phyloP scores from a whole-genome alignment of 2,797 vertebrate genomes.

The Rhynchotus rufescens region DNA sequence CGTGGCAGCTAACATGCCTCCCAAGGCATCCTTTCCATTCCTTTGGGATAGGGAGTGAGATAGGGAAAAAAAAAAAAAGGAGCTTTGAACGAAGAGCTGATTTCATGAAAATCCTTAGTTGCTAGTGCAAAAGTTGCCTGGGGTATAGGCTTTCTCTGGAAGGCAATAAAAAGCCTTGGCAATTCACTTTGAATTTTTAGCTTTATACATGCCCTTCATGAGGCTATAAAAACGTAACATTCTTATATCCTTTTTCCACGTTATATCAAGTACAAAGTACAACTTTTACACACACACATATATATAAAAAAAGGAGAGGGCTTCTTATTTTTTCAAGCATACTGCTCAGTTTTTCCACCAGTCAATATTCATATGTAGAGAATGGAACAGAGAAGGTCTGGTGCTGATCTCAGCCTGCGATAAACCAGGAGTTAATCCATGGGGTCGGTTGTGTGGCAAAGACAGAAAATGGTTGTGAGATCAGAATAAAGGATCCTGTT shows the following conservation, averaged over 20 bases:
- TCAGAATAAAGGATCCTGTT: slow-evolving; percentile 47
- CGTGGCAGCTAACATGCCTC: rapidly evolving
- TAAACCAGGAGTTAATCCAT: slow-evolving; percentile 18
- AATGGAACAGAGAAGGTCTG: neutral
- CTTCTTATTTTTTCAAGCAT: neutral
- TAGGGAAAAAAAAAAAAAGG: slow-evolving; percentile 42
- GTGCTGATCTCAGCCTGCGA: neutral
- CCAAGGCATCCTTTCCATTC: neutral
- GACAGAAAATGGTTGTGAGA: slow-evolving; percentile 25
- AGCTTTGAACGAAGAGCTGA: neutral
- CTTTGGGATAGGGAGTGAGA: neutral
- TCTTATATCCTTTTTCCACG: neutral
- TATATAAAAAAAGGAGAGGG: neutral
- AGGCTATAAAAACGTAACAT: neutral
- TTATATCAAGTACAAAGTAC: neutral
- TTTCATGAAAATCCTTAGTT: neutral
- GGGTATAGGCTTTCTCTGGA: neutral
- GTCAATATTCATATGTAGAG: neutral
- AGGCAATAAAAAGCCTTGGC: neutral
- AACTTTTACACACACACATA: neutral
- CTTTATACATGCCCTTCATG: neutral
- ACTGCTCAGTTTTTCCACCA: neutral
- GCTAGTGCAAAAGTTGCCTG: neutral
- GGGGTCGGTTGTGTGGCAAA: neutral
- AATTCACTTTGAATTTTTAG: slow-evolving; percentile 16